Conservation (phyloP, 2,888 invertebrate species). For the Nematopogon swammerdamellus region DNA sequence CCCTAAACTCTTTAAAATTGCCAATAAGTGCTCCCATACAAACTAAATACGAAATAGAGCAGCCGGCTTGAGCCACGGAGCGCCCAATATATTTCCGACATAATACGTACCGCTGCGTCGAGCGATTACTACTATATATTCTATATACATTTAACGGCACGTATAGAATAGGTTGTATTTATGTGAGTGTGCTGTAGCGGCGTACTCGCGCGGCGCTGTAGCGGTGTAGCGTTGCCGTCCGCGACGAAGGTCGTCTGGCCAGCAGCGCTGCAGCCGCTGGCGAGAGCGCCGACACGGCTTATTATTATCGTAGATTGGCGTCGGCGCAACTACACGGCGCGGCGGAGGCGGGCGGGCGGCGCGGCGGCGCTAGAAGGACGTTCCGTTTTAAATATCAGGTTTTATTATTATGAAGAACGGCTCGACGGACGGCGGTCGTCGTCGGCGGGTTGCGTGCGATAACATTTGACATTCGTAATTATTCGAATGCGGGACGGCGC, state of each 20-base stretch:
- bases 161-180: constrained; percentile 59
- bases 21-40: constrained; percentile 50
- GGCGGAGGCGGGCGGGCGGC: too few species aligned
- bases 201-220: constrained; percentile 13
- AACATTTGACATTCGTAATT: constrained; percentile 59
- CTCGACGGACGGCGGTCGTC: constrained; percentile 54
- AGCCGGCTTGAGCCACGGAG: constrained; percentile 48
- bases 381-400: constrained; percentile 59
- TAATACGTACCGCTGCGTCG: constrained; percentile 54
- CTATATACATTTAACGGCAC: constrained; percentile 59
- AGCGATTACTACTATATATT: constrained; percentile 59
- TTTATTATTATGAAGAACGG: constrained; percentile 58
- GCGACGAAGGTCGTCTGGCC: constrained; percentile 20
- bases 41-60: constrained; percentile 49
- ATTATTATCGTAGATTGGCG: constrained; percentile 59
- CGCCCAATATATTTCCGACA: constrained; percentile 58
- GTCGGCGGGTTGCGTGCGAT: constrained; percentile 54
- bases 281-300: constrained; percentile 35
- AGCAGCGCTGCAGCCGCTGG: constrained; percentile 38
- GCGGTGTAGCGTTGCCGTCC: constrained; percentile 38
- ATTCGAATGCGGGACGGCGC: constrained; percentile 47
- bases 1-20: constrained; percentile 42
- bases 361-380: constrained; percentile 59
- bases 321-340: constrained; percentile 59
- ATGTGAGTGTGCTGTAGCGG: constrained; percentile 48